Conservation (phyloP, 2,888 invertebrate genomes). For the Pteria penguin region DNA sequence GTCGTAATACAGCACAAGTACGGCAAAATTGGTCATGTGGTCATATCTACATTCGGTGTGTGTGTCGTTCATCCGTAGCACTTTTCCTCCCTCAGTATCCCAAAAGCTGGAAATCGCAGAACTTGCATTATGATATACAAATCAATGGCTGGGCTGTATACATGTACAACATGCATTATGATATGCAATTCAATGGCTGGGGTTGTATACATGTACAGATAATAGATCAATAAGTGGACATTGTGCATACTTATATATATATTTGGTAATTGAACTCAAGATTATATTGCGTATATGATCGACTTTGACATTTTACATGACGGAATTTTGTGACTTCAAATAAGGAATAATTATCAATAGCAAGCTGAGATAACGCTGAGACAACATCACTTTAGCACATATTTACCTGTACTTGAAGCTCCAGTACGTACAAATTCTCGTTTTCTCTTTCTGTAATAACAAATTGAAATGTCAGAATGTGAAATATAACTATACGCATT, state of each 20-base stretch:
- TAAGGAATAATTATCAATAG: background rate
- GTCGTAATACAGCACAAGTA: slow-evolving; percentile 60
- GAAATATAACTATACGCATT: too few relatives aligned
- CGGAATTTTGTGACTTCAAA: background rate
- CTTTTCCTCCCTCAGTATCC: slow-evolving; percentile 56
- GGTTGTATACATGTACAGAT: too few relatives aligned
- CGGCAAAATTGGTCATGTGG: slow-evolving; percentile 67
- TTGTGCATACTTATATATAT: too few relatives aligned
- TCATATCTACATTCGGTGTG: slow-evolving; percentile 61
- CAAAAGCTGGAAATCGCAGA: slow-evolving; percentile 49
- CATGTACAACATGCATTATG: background rate
- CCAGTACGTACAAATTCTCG: slow-evolving; percentile 46
- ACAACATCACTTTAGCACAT: too few relatives aligned
- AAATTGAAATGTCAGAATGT: background rate
- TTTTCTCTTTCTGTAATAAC: slow-evolving; percentile 30
- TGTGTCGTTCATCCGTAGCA: slow-evolving; percentile 48
- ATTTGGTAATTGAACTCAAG: too few relatives aligned
- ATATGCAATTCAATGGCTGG: too few relatives aligned
- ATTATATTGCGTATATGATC: too few relatives aligned
- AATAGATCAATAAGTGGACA: too few relatives aligned
- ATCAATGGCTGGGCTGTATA: background rate
- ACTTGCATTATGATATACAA: background rate
- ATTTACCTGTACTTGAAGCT: slow-evolving; percentile 32
- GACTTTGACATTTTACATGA: too few relatives aligned
- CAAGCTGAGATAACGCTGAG: background rate